Evolutionary conservation across 2,888 invertebrate species (phyloP).

Genomic region (Aphrophora alni): DNA sequence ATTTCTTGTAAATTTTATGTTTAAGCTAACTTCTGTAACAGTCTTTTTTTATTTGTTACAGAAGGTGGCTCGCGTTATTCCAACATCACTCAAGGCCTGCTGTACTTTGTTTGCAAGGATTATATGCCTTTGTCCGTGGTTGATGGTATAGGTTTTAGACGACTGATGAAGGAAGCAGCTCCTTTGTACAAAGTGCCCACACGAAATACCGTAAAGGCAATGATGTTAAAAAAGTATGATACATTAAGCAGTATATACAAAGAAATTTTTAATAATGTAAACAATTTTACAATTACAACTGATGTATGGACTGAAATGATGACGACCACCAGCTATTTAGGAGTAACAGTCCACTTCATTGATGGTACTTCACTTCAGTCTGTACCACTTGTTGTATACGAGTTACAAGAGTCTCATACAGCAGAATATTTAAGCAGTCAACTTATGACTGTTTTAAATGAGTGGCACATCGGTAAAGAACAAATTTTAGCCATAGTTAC

Average conservation of each 20-base stretch:
- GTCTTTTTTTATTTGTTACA: too few relatives aligned
- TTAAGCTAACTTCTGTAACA: too few relatives aligned
- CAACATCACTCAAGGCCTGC: too few relatives aligned
- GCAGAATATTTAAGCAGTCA: constrained; percentile 7
- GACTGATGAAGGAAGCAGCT: too few relatives aligned
- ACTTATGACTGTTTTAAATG: neutral
- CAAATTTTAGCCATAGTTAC: constrained; percentile 10
- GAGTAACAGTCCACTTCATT: constrained; percentile 14
- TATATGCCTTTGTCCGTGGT: too few relatives aligned
- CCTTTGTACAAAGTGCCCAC: constrained; percentile 25
- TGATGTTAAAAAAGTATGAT: constrained; percentile 21
- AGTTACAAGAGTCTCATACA: constrained; percentile 20
- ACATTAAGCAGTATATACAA: neutral
- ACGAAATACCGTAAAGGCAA: constrained; percentile 16
- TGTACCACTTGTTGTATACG: neutral
- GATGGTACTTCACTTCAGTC: constrained; percentile 16
- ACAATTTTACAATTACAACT: constrained; percentile 11
- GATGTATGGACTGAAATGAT: constrained; percentile 24
- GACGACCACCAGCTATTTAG: constrained; percentile 18
- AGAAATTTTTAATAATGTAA: neutral
- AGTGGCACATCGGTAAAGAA: neutral
- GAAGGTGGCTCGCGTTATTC: too few relatives aligned
- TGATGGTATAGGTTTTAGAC: too few relatives aligned
- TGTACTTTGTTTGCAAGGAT: too few relatives aligned
- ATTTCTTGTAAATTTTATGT: too few relatives aligned